Conservation (phyloP, 92 coral and sea anemone genomes). For the Epizoanthus rinbou region DNA sequence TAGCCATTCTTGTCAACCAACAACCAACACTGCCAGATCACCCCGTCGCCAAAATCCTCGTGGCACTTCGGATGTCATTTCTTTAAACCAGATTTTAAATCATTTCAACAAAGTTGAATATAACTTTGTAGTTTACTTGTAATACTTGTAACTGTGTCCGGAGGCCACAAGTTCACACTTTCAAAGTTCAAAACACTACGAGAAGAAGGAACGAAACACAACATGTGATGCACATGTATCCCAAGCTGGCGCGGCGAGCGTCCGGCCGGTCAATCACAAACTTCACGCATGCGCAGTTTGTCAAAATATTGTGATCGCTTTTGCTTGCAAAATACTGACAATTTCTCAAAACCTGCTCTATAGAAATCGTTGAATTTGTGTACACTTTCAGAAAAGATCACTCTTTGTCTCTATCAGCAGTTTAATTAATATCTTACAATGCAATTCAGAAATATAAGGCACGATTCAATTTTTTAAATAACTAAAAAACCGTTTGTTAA, state of each 20-base stretch:
- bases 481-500: neutral
- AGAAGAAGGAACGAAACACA: neutral
- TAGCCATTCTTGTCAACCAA: neutral
- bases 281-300: constrained; percentile 5
- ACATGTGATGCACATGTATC: neutral
- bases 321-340: neutral
- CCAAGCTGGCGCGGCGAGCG: constrained; percentile 4
- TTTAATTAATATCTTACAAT: neutral
- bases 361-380: neutral
- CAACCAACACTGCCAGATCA: too few relatives aligned
- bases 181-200: neutral
- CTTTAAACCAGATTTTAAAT: neutral
- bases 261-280: neutral
- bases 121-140: too few relatives aligned
- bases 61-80: neutral
- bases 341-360: neutral
- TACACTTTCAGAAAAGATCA: constrained; percentile 3
- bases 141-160: too few relatives aligned
- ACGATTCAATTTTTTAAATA: neutral
- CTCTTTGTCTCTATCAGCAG: neutral
- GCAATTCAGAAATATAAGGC: neutral
- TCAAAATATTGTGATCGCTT: constrained; percentile 1
- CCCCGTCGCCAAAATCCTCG: neutral
- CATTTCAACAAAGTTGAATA: too few relatives aligned
- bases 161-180: too few relatives aligned